Percentiles rank a stretch among this genome's conserved stretches.
Conservation (phyloP, 2,888 invertebrate species). For the Folsomia candida region DNA sequence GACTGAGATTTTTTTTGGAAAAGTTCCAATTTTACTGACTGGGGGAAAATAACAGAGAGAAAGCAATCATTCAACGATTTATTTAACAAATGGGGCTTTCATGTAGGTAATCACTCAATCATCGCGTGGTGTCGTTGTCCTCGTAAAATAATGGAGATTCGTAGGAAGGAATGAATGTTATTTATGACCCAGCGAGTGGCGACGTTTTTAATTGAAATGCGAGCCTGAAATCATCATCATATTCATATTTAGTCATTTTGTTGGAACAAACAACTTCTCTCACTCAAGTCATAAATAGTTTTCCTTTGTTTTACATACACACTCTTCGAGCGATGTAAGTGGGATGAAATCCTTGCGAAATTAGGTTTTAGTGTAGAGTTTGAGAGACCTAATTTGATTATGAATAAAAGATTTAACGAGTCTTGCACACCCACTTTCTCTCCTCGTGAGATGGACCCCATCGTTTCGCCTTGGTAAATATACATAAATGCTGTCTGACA, state of each 20-base stretch:
- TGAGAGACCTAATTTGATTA: slow-evolving; percentile 9
- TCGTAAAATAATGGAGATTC: too few species aligned
- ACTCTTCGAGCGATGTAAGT: too few species aligned
- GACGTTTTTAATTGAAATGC: not conserved
- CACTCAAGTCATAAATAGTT: too few species aligned
- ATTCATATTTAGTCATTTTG: too few species aligned
- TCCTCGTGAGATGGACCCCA: not conserved
- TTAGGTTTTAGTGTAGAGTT: not conserved
- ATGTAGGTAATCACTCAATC: not conserved
- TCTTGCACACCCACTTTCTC: not conserved
- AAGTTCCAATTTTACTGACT: not conserved
- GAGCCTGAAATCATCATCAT: too few species aligned
- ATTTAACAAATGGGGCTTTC: not conserved
- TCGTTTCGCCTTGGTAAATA: too few species aligned
- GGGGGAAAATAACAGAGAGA: not conserved
- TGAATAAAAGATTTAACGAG: slow-evolving; percentile 9
- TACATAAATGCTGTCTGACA: too few species aligned
- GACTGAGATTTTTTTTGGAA: slow-evolving; percentile 4
- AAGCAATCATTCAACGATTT: slow-evolving; percentile 1
- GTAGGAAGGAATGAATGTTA: not conserved
- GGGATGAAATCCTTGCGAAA: not conserved
- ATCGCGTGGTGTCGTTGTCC: not conserved
- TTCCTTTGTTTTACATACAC: too few species aligned
- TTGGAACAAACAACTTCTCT: too few species aligned
- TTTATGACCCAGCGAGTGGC: not conserved